phyloP scores from a whole-genome alignment of 2,797 vertebrate genomes.

The Aldrovandia affinis region DNA sequence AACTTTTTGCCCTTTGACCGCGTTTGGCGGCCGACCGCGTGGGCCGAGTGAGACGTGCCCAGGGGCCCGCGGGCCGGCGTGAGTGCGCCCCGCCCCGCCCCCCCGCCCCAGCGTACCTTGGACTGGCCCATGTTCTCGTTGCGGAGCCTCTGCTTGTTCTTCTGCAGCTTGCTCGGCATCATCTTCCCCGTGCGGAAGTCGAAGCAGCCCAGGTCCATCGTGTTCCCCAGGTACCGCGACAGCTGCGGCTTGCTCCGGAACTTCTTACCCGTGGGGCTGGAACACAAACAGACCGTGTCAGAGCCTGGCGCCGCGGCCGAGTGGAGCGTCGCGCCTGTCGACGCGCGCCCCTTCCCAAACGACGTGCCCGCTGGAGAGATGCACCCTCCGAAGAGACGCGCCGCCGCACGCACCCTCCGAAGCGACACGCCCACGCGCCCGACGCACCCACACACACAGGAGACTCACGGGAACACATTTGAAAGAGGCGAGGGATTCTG shows the following conservation, averaged over 20 bases:
- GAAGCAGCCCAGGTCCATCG: constrained; percentile 90
- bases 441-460: not conserved
- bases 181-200: constrained; percentile 96
- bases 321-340: not conserved
- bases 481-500: not conserved
- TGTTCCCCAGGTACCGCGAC: constrained; percentile 91
- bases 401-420: not conserved
- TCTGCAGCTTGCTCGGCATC: constrained; percentile 93
- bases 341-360: not conserved
- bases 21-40: too few species aligned
- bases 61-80: not conserved
- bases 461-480: not conserved
- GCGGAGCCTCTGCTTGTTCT: constrained; percentile 89
- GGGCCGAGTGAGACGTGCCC: not conserved
- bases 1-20: not conserved
- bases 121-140: constrained; percentile 82
- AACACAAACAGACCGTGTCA: not conserved
- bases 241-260: constrained; percentile 95
- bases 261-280: constrained; percentile 92
- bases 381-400: not conserved
- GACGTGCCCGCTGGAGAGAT: not conserved
- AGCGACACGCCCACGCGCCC: not conserved
- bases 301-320: not conserved
- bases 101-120: constrained; percentile 66
- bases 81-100: too few species aligned